Evolutionary conservation across 2,888 invertebrate species (phyloP).

Genomic region (Atethmia centrago): DNA sequence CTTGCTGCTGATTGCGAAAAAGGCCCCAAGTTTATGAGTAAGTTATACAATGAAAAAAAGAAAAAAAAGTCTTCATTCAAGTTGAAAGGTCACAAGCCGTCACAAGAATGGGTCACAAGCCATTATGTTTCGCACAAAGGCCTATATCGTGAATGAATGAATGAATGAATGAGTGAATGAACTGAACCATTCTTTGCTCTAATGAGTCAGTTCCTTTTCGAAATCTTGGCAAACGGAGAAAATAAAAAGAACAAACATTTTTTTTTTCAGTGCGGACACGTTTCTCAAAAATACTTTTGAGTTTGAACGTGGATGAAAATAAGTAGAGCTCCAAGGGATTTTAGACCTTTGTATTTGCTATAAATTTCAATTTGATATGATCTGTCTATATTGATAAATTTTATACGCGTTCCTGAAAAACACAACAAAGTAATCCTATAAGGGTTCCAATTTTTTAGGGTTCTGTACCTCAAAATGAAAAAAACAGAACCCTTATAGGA

Average conservation of each 20-base stretch:
- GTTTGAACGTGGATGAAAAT: no score
- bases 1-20: no score
- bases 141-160: background rate
- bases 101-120: background rate
- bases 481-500: no score
- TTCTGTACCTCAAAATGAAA: no score
- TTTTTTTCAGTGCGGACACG: background rate
- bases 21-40: background rate
- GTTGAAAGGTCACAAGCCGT: slow-evolving; percentile 13
- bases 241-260: background rate
- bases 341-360: no score
- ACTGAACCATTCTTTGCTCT: slow-evolving; percentile 10
- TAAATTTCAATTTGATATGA: no score
- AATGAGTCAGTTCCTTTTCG: slow-evolving; percentile 32
- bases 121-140: background rate
- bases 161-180: background rate
- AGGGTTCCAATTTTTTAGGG: no score
- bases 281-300: background rate
- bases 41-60: no score
- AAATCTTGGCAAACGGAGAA: background rate
- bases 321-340: no score
- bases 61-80: background rate
- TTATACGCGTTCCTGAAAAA: no score
- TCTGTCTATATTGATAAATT: no score
- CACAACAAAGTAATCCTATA: no score